Conservation (phyloP, 2,113 vertebrate species). For the Paracyprichromis sp. region DNA sequence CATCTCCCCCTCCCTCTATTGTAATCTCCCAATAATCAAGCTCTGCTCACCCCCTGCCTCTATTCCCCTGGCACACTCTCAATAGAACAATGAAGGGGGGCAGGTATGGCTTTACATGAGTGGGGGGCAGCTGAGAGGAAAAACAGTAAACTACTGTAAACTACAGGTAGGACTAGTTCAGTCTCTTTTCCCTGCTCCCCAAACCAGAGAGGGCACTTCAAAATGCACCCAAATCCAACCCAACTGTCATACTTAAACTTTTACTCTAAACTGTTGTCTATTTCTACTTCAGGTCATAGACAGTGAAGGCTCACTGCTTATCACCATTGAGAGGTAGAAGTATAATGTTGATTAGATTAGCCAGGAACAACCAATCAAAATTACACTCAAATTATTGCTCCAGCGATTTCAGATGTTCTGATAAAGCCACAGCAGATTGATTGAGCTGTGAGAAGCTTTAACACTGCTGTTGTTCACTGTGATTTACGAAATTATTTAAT, state of each 20-base stretch:
- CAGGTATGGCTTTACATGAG: constrained; percentile 62
- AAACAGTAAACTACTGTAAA: neutral
- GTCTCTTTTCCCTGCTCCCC: neutral
- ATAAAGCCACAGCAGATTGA: neutral
- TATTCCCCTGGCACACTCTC: constrained; percentile 70
- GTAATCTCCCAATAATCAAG: constrained; percentile 54
- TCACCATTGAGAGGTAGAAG: neutral
- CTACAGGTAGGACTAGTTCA: neutral
- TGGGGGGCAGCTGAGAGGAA: neutral
- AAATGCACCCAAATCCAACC: neutral
- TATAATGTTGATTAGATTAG: constrained; percentile 17
- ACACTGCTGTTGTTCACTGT: neutral
- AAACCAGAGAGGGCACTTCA: neutral
- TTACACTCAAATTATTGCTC: neutral
- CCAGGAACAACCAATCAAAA: neutral
- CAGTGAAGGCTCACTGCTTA: neutral
- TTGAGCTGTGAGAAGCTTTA: neutral
- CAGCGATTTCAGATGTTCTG: neutral
- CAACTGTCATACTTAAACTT: neutral
- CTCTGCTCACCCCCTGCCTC: constrained; percentile 48
- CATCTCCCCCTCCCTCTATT: constrained; percentile 2
- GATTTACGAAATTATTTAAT: neutral
- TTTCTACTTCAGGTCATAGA: neutral
- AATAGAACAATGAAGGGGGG: constrained; percentile 71
- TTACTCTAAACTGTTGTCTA: neutral